Evolutionary conservation across 2,797 vertebrate species (phyloP).

Genomic region (Rhabdophis nuchalis): DNA sequence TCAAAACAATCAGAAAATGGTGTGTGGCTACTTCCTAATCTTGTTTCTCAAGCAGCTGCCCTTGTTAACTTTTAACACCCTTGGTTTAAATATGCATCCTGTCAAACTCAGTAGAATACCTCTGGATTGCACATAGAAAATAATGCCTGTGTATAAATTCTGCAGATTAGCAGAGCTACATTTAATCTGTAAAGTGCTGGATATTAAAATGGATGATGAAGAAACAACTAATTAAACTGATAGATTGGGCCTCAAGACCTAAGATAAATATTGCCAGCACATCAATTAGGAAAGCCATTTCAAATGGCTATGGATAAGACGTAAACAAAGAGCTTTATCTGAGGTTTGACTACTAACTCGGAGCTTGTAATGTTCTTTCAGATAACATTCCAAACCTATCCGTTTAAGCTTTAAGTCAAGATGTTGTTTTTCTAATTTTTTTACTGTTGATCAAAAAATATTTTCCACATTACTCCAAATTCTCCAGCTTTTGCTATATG

Average conservation of each 20-base stretch:
- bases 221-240: constrained; percentile 45
- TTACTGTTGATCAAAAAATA: constrained; percentile 60
- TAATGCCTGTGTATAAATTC: constrained; percentile 26
- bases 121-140: constrained; percentile 13
- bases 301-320: constrained; percentile 53
- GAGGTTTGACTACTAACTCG: constrained; percentile 67
- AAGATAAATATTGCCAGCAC: constrained; percentile 45
- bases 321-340: constrained; percentile 75
- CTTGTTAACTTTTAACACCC: background rate
- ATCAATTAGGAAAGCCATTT: constrained; percentile 51
- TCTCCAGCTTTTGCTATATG: constrained; percentile 22
- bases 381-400: constrained; percentile 79
- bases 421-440: constrained; percentile 77
- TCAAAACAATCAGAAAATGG: background rate
- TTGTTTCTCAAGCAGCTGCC: background rate
- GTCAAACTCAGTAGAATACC: constrained; percentile 5
- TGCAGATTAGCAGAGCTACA: constrained; percentile 1
- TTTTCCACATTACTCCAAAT: constrained; percentile 39
- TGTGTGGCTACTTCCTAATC: background rate
- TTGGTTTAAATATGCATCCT: background rate
- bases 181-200: constrained; percentile 8
- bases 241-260: background rate
- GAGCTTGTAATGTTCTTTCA: constrained; percentile 68
- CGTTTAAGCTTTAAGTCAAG: constrained; percentile 75
- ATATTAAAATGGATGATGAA: constrained; percentile 28